phyloP scores from a whole-genome alignment of 2,888 invertebrate genomes.

The Alentia gelatinosa region DNA sequence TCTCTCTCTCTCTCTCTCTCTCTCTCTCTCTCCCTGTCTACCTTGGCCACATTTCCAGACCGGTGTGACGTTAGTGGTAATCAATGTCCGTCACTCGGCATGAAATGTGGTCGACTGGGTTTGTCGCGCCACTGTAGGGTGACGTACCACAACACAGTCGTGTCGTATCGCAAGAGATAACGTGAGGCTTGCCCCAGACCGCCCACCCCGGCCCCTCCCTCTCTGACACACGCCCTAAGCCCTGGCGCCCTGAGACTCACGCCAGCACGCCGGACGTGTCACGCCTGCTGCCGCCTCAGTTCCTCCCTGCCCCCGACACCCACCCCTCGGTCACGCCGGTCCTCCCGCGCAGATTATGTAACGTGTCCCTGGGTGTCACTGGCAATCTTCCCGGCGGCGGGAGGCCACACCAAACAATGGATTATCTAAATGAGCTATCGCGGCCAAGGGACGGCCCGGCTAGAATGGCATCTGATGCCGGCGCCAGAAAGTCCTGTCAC shows the following conservation, averaged over 20 bases:
- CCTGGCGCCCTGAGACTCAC: background rate
- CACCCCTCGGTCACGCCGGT: background rate
- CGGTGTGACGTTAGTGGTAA: background rate
- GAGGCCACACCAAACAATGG: slow-evolving; percentile 33
- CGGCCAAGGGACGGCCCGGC: background rate
- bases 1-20: background rate
- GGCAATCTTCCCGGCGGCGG: slow-evolving; percentile 15
- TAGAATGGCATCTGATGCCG: slow-evolving; percentile 18
- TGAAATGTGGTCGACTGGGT: background rate
- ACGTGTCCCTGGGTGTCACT: slow-evolving; percentile 7
- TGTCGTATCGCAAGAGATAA: slow-evolving; percentile 1
- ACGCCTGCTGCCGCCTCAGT: background rate
- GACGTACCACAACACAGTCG: background rate
- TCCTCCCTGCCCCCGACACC: no score
- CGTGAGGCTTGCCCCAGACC: no score
- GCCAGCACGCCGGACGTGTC: background rate
- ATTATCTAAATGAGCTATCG: slow-evolving; percentile 50
- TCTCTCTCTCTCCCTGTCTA: background rate
- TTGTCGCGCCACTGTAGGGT: background rate
- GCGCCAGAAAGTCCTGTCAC: slow-evolving; percentile 11
- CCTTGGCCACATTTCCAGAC: background rate
- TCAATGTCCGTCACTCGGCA: background rate
- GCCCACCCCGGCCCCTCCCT: no score
- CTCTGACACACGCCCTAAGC: background rate
- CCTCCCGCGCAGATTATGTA: slow-evolving; percentile 1